Evolutionary conservation across 2,113 vertebrate genomes (phyloP), one percentile per base, ranked within the genome.

Genomic region (Xyrauchen texanus): DNA sequence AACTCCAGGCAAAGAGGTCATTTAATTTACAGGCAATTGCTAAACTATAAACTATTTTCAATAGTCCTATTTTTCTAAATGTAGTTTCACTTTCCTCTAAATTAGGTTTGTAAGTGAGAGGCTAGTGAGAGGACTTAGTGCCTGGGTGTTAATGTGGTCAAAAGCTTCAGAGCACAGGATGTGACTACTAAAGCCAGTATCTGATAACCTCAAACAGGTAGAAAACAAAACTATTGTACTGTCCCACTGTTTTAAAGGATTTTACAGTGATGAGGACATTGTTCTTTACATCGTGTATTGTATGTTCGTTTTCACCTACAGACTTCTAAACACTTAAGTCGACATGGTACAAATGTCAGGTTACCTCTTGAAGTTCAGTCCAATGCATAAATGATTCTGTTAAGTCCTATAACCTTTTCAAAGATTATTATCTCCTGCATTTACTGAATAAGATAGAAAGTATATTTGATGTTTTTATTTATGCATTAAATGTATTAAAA

Each of bases 171-270:
- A 47, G 15, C 58, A 63, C 72, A 74, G 72, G 72, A 74, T 62
- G 72, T 74, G 71, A 74, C 15, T 62, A 16, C 58, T 74, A 74
- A 62, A 51, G 72, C 46, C 58, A 63, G 15, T 6, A 63, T 12
- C 58, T 63, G 58, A 63, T 63, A 34, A 62, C 10, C 58, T 16
- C 6, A 51, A 21, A 62, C 45, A 51, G 10, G 16, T 13, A 49
- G 45, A 62, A 62, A 62, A 5, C 3, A 34, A 62, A 61, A 51
- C 10, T 6, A 6, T 58, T 47, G 0, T 12, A n/a, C 16, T 68
- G 34, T 64, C 51, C 5, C n/a, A 46, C 5, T 45, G 45, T 42
- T 51, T n/a, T 1, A 75, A 21, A 64, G 44, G n/a, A 57, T 5
- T 47, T 8, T 7, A 71, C 51, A 9, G n/a, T 13, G 21, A 65